These are phyloP conservation scores for Ataeniobius toweri DNA, from an alignment of 2,797 vertebrate species.

Conservation along the genomic window DNA sequence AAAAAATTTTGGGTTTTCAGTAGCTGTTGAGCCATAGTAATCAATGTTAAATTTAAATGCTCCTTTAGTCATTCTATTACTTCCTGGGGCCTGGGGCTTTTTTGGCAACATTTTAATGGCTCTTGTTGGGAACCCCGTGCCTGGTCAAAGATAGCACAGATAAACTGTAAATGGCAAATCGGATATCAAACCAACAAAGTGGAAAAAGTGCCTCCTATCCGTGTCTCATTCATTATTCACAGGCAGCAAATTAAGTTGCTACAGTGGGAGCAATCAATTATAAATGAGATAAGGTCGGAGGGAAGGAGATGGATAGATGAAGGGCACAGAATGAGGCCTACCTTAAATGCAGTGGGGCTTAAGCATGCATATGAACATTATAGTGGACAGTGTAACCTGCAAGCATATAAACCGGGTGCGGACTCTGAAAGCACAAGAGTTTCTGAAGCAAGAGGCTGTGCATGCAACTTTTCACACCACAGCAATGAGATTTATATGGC, in stretches of 20 bases:
- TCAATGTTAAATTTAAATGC: not conserved
- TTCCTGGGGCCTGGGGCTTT: slow-evolving; percentile 6
- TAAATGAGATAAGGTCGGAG: slow-evolving; percentile 78
- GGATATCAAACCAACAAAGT: slow-evolving; percentile 73
- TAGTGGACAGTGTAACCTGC: slow-evolving; percentile 35
- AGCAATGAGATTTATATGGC: slow-evolving; percentile 24
- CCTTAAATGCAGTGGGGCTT: slow-evolving; percentile 59
- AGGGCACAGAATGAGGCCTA: slow-evolving; percentile 52
- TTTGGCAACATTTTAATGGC: slow-evolving; percentile 26
- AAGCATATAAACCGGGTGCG: slow-evolving; percentile 26
- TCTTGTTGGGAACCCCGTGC: slow-evolving; percentile 46
- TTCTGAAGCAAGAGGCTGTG: slow-evolving; percentile 11
- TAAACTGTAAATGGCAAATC: slow-evolving; percentile 70
- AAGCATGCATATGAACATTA: slow-evolving; percentile 59
- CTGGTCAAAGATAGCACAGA: slow-evolving; percentile 61
- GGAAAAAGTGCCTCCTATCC: slow-evolving; percentile 70
- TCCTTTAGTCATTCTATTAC: slow-evolving; percentile 4
- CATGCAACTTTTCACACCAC: slow-evolving; percentile 22
- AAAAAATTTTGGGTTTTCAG: not conserved
- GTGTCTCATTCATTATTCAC: slow-evolving; percentile 84
- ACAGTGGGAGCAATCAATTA: slow-evolving; percentile 83
- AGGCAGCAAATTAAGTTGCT: slow-evolving; percentile 80
- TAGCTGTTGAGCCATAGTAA: not conserved
- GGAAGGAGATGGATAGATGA: slow-evolving; percentile 52
- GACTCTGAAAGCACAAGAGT: slow-evolving; percentile 18